A percentile compares a stretch with the other conserved stretches of the same genome.
Evolutionary conservation across 2,797 vertebrate genomes (phyloP).

Genomic region (Argentina silus): DNA sequence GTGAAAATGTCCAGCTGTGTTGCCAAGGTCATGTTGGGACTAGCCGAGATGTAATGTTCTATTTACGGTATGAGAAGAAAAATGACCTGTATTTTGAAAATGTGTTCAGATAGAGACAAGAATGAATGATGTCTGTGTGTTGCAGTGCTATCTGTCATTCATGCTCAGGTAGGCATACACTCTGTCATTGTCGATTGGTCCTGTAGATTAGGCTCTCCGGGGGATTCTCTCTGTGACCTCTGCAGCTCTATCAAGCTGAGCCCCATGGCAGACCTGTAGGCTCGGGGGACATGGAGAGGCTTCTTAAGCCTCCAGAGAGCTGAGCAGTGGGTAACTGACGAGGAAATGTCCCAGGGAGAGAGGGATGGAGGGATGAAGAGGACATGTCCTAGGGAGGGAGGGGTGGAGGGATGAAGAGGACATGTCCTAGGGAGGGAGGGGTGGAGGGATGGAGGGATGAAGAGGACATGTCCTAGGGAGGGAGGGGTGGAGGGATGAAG

Average conservation of each 20-base stretch:
- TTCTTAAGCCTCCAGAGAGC: constrained; percentile 36
- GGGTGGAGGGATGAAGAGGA: neutral
- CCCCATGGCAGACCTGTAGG: constrained; percentile 33
- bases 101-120: neutral
- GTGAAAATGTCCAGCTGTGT: constrained; percentile 22
- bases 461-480: neutral
- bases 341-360: constrained; percentile 23
- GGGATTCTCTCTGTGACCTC: constrained; percentile 43
- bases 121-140: too few species aligned
- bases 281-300: constrained; percentile 46
- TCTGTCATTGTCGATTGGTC: constrained; percentile 19
- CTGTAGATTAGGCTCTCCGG: constrained; percentile 37
- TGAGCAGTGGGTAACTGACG: constrained; percentile 17
- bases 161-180: constrained; percentile 1
- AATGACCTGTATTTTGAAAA: neutral
- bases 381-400: constrained; percentile 16
- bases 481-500: neutral
- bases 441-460: neutral
- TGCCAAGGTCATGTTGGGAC: neutral
- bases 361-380: constrained; percentile 9
- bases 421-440: neutral
- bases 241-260: constrained; percentile 60
- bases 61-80: neutral
- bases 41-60: neutral
- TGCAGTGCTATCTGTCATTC: neutral